These are phyloP conservation scores for Drosophila micromelanica DNA, from an alignment of 1,140 invertebrate species.

Conservation along the genomic window DNA sequence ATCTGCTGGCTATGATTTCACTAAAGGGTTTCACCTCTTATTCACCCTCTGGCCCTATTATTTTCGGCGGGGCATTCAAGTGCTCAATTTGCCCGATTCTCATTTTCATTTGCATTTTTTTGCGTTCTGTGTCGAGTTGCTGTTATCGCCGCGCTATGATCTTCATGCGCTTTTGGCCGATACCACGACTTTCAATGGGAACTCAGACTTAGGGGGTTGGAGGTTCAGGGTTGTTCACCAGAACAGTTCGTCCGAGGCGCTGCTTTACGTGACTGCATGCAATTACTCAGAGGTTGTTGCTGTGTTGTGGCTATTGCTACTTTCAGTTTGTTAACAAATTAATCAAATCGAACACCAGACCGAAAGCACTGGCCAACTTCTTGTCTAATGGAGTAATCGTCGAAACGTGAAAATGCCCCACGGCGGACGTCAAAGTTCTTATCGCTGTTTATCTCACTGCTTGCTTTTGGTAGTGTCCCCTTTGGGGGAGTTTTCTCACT, in stretches of 20 bases:
- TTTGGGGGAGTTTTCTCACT: slow-evolving; percentile 74
- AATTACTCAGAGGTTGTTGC: too few species aligned
- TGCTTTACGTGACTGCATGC: too few species aligned
- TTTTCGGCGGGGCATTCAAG: slow-evolving; percentile 58
- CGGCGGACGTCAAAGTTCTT: slow-evolving; percentile 49
- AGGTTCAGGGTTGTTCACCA: slow-evolving; percentile 38
- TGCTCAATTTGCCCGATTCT: slow-evolving; percentile 63
- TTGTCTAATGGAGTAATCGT: slow-evolving; percentile 68
- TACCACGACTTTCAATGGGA: slow-evolving; percentile 9
- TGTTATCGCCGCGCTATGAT: slow-evolving; percentile 63
- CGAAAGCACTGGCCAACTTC: slow-evolving; percentile 3
- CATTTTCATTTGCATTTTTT: slow-evolving; percentile 22
- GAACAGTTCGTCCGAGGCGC: not conserved
- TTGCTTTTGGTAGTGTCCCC: slow-evolving; percentile 51
- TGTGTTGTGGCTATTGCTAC: slow-evolving; percentile 67
- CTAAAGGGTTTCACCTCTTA: slow-evolving; percentile 1
- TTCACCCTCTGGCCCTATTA: not conserved
- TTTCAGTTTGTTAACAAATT: slow-evolving; percentile 82
- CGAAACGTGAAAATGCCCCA: slow-evolving; percentile 53
- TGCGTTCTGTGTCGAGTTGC: slow-evolving; percentile 34
- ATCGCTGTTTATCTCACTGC: slow-evolving; percentile 54
- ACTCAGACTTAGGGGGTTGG: not conserved
- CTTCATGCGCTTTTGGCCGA: slow-evolving; percentile 82
- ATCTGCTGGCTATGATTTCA: not conserved
- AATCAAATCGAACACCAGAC: slow-evolving; percentile 76